These are phyloP conservation scores for Pterocles gutturalis DNA, from an alignment of 2,113 vertebrate species.

Conservation along the genomic window DNA sequence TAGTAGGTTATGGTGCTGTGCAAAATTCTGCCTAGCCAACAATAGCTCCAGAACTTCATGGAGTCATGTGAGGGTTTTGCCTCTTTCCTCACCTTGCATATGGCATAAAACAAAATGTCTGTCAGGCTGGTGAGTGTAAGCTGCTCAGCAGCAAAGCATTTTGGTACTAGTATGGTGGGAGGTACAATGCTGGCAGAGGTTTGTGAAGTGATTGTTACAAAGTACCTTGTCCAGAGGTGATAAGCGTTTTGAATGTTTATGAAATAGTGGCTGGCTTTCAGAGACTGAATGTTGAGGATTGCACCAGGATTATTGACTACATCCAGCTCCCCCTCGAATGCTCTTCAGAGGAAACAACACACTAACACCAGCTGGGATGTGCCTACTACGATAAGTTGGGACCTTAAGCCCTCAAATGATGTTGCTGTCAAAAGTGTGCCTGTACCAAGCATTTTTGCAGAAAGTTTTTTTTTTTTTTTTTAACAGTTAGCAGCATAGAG, in stretches of 20 bases:
- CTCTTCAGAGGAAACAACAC: background rate
- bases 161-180: background rate
- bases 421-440: background rate
- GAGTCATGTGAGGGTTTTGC: background rate
- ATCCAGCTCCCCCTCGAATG: background rate
- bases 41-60: background rate
- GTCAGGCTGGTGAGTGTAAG: background rate
- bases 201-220: background rate
- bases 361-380: background rate
- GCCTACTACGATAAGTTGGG: rapidly evolving
- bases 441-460: background rate
- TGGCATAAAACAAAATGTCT: background rate
- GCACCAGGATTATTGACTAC: background rate
- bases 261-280: background rate
- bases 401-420: background rate
- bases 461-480: background rate
- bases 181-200: background rate
- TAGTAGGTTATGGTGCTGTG: background rate
- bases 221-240: background rate
- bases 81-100: background rate
- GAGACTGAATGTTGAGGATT: background rate
- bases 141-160: background rate
- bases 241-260: background rate
- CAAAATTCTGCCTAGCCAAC: background rate
- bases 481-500: background rate